A percentile compares a stretch with the other conserved stretches of the same genome.
phyloP scores from a whole-genome alignment of 1,140 invertebrate species.

The Pseudachorutes palmiensis region DNA sequence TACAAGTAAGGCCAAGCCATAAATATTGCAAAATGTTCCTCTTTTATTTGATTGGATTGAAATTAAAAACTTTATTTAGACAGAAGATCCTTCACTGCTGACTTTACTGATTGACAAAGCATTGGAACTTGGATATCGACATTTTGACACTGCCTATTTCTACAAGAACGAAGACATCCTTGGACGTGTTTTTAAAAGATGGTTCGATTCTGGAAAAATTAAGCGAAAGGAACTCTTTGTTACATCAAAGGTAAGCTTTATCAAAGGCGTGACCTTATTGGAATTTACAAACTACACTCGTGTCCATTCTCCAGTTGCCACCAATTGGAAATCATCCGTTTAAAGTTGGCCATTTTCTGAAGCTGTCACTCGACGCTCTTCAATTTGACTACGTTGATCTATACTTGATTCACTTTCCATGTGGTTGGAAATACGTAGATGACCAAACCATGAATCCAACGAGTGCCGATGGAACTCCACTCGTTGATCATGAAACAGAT shows the following conservation, averaged over 20 bases:
- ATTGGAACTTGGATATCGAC: conserved; percentile 41
- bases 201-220: conserved; percentile 40
- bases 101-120: conserved; percentile 38
- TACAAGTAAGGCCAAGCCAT: neutral
- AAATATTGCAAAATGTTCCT: neutral
- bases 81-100: conserved; percentile 28
- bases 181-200: conserved; percentile 40
- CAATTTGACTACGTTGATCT: conserved; percentile 72
- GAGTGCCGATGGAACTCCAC: conserved; percentile 42
- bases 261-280: neutral
- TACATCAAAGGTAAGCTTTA: conserved; percentile 41
- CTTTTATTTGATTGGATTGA: no score
- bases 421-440: conserved; percentile 38
- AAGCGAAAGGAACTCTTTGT: conserved; percentile 44
- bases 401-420: conserved; percentile 48
- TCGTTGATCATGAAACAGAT: conserved; percentile 59
- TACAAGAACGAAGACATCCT: conserved; percentile 43
- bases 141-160: conserved; percentile 40
- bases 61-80: conserved; percentile 4
- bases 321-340: neutral
- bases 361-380: conserved; percentile 60
- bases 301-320: conserved; percentile 2
- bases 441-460: conserved; percentile 27
- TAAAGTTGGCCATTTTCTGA: conserved; percentile 42
- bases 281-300: no score